Base-by-base conservation (phyloP, 1,140 invertebrate genomes). In the Cheumatopsyche charites region DNA sequence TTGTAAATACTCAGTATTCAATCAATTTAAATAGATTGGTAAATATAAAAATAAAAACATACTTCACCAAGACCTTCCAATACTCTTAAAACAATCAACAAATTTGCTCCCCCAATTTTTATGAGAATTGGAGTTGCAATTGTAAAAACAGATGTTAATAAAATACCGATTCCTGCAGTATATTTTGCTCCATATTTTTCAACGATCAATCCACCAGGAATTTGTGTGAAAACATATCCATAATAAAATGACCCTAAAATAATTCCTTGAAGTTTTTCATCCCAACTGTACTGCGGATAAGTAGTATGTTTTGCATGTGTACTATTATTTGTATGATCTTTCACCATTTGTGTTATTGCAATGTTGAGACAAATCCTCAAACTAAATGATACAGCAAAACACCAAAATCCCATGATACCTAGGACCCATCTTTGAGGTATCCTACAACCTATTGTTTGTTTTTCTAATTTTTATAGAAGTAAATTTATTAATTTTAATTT, bases 361-460 rank as follows among this genome's bases (percentile, higher is more conserved):
- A 96, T 89, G 73, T 93, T 95, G 2, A 97, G 84, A 76, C 92
- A 94, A 0, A 94, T 90, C 25, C 95, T 86, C 90, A 97, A 92
- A 11, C 93, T 91, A 79, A 96, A 97, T 0, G 94, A 90, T 78
- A 92, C 94, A 12, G 91, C 87, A 23, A 95, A 87, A 13, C 91
- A 92, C 74, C 93, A 79, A 78, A 96, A 95, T 23, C 92, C 93
- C 89, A 96, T 91, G 9, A 95, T 81, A 0, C 92, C 90, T 77
- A 95, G 86, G 29, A 93, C 86, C 83, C 90, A 91, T 82, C 91
- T 79, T 79, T 92, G 91, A 0, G 90, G 90, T 78, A 62, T 62
- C 26, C 58, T 62, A 36, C 23, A 62, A 62, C 9, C 9, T n/a
- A n/a, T n/a, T n/a, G n/a, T n/a, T n/a, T n/a, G n/a, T n/a, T n/a